phyloP scores from a whole-genome alignment of 2,113 vertebrate species.

The Hepsetus odoe region DNA sequence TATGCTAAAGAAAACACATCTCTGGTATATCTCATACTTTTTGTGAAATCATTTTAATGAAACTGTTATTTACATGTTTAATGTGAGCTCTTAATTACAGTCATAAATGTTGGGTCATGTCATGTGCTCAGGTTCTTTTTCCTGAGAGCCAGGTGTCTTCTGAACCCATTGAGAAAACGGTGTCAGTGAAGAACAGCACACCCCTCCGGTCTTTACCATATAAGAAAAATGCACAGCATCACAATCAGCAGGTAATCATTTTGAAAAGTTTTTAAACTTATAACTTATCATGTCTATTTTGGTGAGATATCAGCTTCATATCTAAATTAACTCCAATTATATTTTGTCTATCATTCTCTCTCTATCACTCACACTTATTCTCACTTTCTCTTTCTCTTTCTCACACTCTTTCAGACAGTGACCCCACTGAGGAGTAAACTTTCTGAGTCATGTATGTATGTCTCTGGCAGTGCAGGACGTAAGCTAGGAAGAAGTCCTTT shows the following conservation, averaged over 20 bases:
- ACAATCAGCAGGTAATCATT: slow-evolving; percentile 31
- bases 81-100: not conserved
- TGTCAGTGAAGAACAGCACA: slow-evolving; percentile 60
- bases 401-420: slow-evolving; percentile 73
- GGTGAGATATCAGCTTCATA: no score
- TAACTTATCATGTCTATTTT: no score
- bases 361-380: not conserved
- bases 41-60: no score
- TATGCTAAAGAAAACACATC: no score
- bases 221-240: slow-evolving; percentile 23
- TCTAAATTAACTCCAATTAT: no score
- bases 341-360: no score
- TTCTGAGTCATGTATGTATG: slow-evolving; percentile 82
- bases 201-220: slow-evolving; percentile 48
- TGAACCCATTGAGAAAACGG: slow-evolving; percentile 52
- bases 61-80: no score
- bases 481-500: slow-evolving; percentile 44
- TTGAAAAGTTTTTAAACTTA: not conserved
- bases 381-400: not conserved
- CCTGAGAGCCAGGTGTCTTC: slow-evolving; percentile 84
- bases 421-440: slow-evolving; percentile 79
- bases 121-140: slow-evolving; percentile 75
- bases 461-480: slow-evolving; percentile 67
- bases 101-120: not conserved
- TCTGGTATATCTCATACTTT: no score